Percentiles rank a stretch among this genome's conserved stretches.
These are phyloP conservation scores for Aromia moschata DNA, from an alignment of 2,888 invertebrate genomes.

Conservation along the genomic window DNA sequence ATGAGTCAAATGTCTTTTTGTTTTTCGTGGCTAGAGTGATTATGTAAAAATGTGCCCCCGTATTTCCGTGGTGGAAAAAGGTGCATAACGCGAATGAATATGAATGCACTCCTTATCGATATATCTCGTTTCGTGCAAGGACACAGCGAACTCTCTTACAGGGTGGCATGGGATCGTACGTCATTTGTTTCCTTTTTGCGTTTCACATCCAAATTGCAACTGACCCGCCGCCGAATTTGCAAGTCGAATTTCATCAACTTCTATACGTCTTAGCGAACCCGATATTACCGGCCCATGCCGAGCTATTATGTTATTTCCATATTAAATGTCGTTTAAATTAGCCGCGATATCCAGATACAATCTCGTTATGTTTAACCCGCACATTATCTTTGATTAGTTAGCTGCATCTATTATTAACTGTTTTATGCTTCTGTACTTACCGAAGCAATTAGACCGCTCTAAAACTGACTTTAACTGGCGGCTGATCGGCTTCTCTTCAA, in stretches of 20 bases:
- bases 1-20: too few relatives aligned
- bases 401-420: constrained; percentile 19
- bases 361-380: constrained; percentile 28
- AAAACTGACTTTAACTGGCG: neutral
- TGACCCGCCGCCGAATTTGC: constrained; percentile 36
- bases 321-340: constrained; percentile 36
- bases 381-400: constrained; percentile 27
- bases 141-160: constrained; percentile 49
- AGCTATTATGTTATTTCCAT: constrained; percentile 38
- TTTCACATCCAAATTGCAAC: constrained; percentile 42
- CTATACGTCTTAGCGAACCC: constrained; percentile 31
- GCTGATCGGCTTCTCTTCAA: neutral
- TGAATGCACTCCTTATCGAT: constrained; percentile 51
- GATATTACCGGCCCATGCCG: constrained; percentile 30
- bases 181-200: constrained; percentile 40
- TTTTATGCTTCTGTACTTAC: constrained; percentile 11
- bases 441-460: neutral
- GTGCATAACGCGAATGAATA: constrained; percentile 48
- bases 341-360: constrained; percentile 25
- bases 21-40: too few relatives aligned
- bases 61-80: constrained; percentile 52
- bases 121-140: constrained; percentile 49
- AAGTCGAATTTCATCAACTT: constrained; percentile 35
- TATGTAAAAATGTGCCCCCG: too few relatives aligned
- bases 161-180: constrained; percentile 47